These are phyloP conservation scores for Papilio protenor DNA, from an alignment of 2,888 invertebrate species.

Conservation along the genomic window DNA sequence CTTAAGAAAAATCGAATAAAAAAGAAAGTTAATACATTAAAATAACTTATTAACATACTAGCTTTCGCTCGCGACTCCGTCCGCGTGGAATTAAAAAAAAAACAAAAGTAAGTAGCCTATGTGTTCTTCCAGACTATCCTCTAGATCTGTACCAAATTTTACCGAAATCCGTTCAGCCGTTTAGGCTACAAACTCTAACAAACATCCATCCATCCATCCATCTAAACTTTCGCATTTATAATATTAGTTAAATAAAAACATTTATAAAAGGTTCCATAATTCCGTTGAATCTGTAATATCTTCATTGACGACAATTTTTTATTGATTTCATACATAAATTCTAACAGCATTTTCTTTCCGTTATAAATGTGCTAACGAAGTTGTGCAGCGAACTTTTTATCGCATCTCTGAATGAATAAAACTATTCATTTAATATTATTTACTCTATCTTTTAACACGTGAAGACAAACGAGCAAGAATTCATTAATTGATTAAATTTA, in stretches of 20 bases:
- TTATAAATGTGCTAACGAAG: constrained; percentile 18
- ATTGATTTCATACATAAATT: constrained; percentile 4
- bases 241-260: background rate
- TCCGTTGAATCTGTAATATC: background rate
- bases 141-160: too few species aligned
- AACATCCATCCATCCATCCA: too few species aligned
- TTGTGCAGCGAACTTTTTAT: background rate
- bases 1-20: too few species aligned
- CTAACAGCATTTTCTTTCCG: constrained; percentile 17
- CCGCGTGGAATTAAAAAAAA: too few species aligned
- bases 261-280: background rate
- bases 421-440: background rate
- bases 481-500: background rate
- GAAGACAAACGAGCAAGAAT: background rate
- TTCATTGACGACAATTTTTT: background rate
- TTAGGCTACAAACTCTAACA: too few species aligned
- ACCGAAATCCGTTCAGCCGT: too few species aligned
- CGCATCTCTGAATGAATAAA: background rate
- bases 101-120: too few species aligned
- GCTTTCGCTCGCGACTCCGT: too few species aligned
- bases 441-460: background rate
- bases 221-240: too few species aligned
- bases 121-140: too few species aligned
- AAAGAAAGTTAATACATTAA: too few species aligned
- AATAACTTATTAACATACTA: too few species aligned